Evolutionary conservation across 2,797 vertebrate genomes (phyloP), one percentile per base, ranked within the genome.

Genomic region (Channa striata): DNA sequence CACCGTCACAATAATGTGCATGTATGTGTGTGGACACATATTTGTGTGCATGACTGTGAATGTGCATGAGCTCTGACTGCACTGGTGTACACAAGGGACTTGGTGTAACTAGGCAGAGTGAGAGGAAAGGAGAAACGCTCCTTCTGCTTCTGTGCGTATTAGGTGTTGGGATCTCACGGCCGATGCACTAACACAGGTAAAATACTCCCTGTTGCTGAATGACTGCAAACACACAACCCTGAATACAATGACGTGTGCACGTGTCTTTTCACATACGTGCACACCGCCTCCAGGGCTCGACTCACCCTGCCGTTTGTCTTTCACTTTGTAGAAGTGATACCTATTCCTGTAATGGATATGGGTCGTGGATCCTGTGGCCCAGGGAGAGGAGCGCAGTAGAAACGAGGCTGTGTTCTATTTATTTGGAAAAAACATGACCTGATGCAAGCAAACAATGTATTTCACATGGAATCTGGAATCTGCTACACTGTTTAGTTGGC

Each of bases 141-240:
- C 63, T 67, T 78, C 84, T 76, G 76, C 64, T 62, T 82, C 61
- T 58, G 61, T 78, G 46, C 70, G 74, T 67, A 13, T 72, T 59
- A 61, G 48, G 40, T n/a, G 53, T 58, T 60, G 61, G 48, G 42
- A 46, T 60, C 67, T 83, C 76, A 84, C 71, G 89, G 88, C 90
- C 90, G 89, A 90, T 85, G 80, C 83, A 86, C 63, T 84, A 82
- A 61, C 51, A 70, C 84, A 91, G 83, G 83, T 88, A 77, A 79
- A 84, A 66, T 77, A 83, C 76, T 85, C 79, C 78, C 69, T 70
- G 52, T 60, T 64, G 78, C 59, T 65, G 71, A 83, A 68, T 62
- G 74, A 76, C 67, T 80, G 84, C 58, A 80, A 90, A 89, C 84
- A 87, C 67, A 79, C 48, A 70, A 63, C 50, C 53, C 39, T 33